These are phyloP conservation scores for Pseudolycoriella hygida DNA, from an alignment of 2,888 invertebrate species.

Conservation along the genomic window DNA sequence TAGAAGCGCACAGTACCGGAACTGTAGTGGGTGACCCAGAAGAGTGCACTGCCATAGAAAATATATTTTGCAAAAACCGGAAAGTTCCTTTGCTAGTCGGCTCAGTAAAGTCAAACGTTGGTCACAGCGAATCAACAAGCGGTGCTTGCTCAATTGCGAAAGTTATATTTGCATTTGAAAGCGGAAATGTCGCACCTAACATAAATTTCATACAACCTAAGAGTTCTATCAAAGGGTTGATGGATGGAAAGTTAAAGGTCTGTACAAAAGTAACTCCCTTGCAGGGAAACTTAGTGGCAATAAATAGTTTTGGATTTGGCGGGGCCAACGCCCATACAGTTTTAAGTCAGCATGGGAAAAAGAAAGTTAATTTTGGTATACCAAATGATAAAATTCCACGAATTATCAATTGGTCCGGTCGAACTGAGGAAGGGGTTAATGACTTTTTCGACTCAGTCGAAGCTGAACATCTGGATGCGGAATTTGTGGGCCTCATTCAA, in stretches of 20 bases:
- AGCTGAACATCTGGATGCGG: slow-evolving; percentile 40
- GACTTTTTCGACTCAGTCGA: slow-evolving; percentile 44
- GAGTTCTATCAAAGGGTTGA: slow-evolving; percentile 40
- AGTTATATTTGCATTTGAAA: slow-evolving; percentile 65
- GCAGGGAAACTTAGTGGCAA: slow-evolving; percentile 56
- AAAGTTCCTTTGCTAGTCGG: slow-evolving; percentile 65
- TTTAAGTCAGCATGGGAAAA: slow-evolving; percentile 17
- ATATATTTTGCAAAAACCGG: slow-evolving; percentile 55
- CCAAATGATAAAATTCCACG: slow-evolving; percentile 51
- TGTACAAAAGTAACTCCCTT: slow-evolving; percentile 54
- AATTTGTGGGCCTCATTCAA: slow-evolving; percentile 40
- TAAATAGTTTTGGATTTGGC: slow-evolving; percentile 89
- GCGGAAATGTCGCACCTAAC: slow-evolving; percentile 67
- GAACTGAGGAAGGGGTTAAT: slow-evolving; percentile 59
- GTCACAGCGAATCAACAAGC: slow-evolving; percentile 78
- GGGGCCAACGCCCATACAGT: slow-evolving; percentile 61
- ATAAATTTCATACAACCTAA: slow-evolving; percentile 53
- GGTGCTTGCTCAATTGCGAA: slow-evolving; percentile 71
- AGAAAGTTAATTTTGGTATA: slow-evolving; percentile 33
- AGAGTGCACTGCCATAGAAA: slow-evolving; percentile 68
- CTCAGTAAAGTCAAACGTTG: slow-evolving; percentile 86
- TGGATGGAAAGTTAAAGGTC: slow-evolving; percentile 45
- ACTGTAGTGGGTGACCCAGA: slow-evolving; percentile 81
- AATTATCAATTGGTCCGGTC: slow-evolving; percentile 55
- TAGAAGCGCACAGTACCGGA: slow-evolving; percentile 79